Conservation (phyloP, 2,888 invertebrate species). For the Troides helena region DNA sequence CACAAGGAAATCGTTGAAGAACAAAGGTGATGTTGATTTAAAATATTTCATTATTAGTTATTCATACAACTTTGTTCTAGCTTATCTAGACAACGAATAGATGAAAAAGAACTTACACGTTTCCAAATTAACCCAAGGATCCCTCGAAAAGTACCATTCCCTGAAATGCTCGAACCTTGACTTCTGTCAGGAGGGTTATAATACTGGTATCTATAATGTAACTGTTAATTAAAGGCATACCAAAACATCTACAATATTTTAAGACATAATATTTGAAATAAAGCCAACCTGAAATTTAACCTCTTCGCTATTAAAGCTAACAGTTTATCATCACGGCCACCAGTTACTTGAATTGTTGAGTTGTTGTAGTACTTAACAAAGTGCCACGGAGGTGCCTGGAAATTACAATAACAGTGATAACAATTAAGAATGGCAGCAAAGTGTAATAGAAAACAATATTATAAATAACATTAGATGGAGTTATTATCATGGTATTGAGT, state of each 20-base stretch:
- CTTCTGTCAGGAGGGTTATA: slow-evolving; percentile 87
- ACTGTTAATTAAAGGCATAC: neutral
- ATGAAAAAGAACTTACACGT: slow-evolving; percentile 69
- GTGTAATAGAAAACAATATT: slow-evolving; percentile 17
- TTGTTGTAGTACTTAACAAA: slow-evolving; percentile 84
- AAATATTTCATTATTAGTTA: too few species aligned
- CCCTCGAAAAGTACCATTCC: slow-evolving; percentile 85
- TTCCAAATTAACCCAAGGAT: slow-evolving; percentile 86
- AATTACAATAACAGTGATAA: neutral
- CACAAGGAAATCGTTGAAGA: too few species aligned
- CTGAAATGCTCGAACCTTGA: slow-evolving; percentile 83
- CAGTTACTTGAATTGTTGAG: slow-evolving; percentile 79
- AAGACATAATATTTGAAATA: neutral
- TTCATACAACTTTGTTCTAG: too few species aligned
- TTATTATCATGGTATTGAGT: too few species aligned
- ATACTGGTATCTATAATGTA: slow-evolving; percentile 79
- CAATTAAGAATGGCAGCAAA: too few species aligned
- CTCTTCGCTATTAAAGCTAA: slow-evolving; percentile 82
- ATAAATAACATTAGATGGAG: too few species aligned
- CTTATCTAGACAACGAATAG: too few species aligned
- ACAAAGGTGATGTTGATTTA: too few species aligned
- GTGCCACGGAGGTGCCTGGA: slow-evolving; percentile 87
- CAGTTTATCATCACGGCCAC: slow-evolving; percentile 87
- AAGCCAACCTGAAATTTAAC: slow-evolving; percentile 82
- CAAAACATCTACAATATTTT: neutral